These are phyloP conservation scores for Marronus borbonicus DNA, from an alignment of 2,888 invertebrate species.

Conservation along the genomic window DNA sequence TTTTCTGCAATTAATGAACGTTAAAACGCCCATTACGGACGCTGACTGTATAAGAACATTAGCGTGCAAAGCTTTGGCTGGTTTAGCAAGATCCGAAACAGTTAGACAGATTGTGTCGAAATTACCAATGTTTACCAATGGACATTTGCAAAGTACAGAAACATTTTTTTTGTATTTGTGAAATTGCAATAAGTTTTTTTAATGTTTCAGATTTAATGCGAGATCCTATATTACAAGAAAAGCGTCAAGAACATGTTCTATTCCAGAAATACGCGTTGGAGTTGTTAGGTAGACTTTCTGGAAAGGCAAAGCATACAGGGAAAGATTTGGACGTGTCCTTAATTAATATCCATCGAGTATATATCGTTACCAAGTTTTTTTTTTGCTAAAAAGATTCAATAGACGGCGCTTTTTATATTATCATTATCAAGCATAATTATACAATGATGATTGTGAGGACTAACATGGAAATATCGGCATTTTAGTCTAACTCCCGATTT, in stretches of 20 bases:
- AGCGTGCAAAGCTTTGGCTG: slow-evolving; percentile 94
- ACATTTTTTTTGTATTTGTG: background rate
- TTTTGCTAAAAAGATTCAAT: slow-evolving; percentile 41
- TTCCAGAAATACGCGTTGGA: slow-evolving; percentile 96
- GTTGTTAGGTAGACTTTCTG: slow-evolving; percentile 91
- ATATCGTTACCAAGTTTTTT: slow-evolving; percentile 53
- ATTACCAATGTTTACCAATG: slow-evolving; percentile 93
- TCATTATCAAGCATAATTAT: too few species aligned
- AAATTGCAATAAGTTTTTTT: background rate
- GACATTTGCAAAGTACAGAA: slow-evolving; percentile 87
- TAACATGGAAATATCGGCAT: too few species aligned
- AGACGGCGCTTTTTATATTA: too few species aligned
- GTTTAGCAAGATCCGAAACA: slow-evolving; percentile 93
- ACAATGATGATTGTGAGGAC: too few species aligned
- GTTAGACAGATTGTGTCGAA: slow-evolving; percentile 96
- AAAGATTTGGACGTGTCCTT: slow-evolving; percentile 89
- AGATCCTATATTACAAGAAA: slow-evolving; percentile 97
- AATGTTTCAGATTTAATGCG: slow-evolving; percentile 85
- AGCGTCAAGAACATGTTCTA: slow-evolving; percentile 93
- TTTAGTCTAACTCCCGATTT: too few species aligned
- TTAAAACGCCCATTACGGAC: slow-evolving; percentile 96
- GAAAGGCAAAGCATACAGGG: slow-evolving; percentile 86
- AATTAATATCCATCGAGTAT: slow-evolving; percentile 89
- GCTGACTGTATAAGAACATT: slow-evolving; percentile 95
- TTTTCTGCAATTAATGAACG: slow-evolving; percentile 88